Evolutionary conservation across 2,113 vertebrate genomes (phyloP).

Genomic region (Dascyllus trimaculatus): DNA sequence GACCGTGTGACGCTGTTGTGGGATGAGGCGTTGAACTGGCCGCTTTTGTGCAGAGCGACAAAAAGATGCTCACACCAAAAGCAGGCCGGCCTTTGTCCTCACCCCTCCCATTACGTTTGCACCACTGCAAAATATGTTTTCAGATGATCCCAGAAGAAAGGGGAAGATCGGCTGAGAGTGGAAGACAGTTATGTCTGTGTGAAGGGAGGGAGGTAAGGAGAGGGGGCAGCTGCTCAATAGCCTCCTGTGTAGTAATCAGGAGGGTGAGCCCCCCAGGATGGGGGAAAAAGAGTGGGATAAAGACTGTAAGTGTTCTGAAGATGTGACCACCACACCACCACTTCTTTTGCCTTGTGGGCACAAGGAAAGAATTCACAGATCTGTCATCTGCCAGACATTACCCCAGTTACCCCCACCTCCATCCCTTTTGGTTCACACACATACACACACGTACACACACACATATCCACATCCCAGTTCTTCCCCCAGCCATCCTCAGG

Average conservation of each 20-base stretch:
- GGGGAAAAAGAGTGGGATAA: conserved; percentile 88
- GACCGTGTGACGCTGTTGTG: conserved; percentile 83
- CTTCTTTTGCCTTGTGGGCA: conserved; percentile 91
- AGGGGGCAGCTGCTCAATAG: conserved; percentile 81
- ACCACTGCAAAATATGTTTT: conserved; percentile 93
- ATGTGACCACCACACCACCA: conserved; percentile 79
- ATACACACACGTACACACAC: conserved; percentile 35
- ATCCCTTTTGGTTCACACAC: conserved; percentile 42
- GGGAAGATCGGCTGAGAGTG: conserved; percentile 70
- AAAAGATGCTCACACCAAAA: conserved; percentile 85
- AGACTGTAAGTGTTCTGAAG: conserved; percentile 88
- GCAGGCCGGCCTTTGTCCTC: conserved; percentile 84
- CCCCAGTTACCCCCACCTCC: conserved; percentile 74
- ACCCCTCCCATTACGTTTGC: conserved; percentile 67
- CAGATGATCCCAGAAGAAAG: conserved; percentile 91
- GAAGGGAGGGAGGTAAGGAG: conserved; percentile 86
- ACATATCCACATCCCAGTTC: conserved; percentile 32
- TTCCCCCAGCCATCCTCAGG: conserved; percentile 47
- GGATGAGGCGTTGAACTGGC: conserved; percentile 67
- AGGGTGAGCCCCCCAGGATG: conserved; percentile 82
- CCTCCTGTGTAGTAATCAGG: conserved; percentile 95
- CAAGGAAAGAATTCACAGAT: conserved; percentile 90
- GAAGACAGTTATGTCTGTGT: conserved; percentile 36
- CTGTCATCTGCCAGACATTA: conserved; percentile 95
- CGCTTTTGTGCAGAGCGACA: conserved; percentile 90